Conservation (phyloP, 2,797 vertebrate species). For the Champsocephalus esox region DNA sequence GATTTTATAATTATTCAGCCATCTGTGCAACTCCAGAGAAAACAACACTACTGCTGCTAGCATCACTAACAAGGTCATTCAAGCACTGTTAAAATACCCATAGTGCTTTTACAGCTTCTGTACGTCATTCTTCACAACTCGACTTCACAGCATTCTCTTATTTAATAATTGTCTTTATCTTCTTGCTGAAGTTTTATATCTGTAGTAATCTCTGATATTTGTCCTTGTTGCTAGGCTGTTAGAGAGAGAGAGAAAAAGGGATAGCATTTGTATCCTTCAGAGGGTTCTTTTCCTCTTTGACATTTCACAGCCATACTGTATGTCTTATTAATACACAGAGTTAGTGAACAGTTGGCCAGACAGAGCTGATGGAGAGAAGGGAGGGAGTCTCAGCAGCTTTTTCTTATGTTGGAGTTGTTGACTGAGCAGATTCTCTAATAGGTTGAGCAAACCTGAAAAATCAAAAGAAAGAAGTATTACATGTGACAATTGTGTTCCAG, state of each 20-base stretch:
- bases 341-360: conserved; percentile 22
- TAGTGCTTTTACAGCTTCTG: neutral
- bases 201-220: too few relatives aligned
- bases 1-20: too few relatives aligned
- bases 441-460: neutral
- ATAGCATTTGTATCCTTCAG: neutral
- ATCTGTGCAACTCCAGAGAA: neutral
- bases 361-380: neutral
- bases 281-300: conserved; percentile 38
- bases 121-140: neutral
- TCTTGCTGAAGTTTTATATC: too few relatives aligned
- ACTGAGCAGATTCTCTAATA: neutral
- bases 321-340: conserved; percentile 51
- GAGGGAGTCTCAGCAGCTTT: conserved; percentile 18
- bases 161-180: too few relatives aligned
- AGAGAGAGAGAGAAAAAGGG: too few relatives aligned
- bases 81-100: neutral
- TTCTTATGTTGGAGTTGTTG: neutral
- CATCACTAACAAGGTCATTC: neutral
- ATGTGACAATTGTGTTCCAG: neutral
- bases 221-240: too few relatives aligned
- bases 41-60: neutral
- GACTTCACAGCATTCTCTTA: conserved; percentile 6
- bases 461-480: neutral
- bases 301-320: conserved; percentile 28